phyloP scores from a whole-genome alignment of 2,888 invertebrate species.

The Drosophila tanythrix region DNA sequence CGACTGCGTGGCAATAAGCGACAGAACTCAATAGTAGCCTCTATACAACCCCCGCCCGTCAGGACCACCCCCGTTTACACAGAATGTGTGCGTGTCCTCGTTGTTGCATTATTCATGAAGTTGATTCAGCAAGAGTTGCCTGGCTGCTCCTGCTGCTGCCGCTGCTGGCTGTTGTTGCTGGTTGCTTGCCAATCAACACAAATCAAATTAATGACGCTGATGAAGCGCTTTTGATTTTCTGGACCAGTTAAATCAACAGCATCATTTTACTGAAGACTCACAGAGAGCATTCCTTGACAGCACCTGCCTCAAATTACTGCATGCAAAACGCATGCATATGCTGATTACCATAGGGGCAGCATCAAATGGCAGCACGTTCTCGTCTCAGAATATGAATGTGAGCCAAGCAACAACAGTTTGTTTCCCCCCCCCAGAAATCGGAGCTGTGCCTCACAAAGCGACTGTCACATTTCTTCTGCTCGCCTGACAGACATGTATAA shows the following conservation, averaged over 20 bases:
- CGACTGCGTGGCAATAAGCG: slow-evolving; percentile 39
- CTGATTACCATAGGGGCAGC: slow-evolving; percentile 35
- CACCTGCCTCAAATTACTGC: slow-evolving; percentile 51
- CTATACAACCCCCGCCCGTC: not conserved
- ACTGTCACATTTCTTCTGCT: not conserved
- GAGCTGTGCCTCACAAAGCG: not conserved
- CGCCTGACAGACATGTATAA: not conserved
- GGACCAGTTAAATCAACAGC: slow-evolving; percentile 45
- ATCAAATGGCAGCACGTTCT: slow-evolving; percentile 9
- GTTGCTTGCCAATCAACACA: slow-evolving; percentile 33
- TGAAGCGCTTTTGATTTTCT: slow-evolving; percentile 54
- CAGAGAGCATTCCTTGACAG: not conserved
- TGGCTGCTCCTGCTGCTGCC: slow-evolving; percentile 18
- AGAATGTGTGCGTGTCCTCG: slow-evolving; percentile 20
- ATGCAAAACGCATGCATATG: slow-evolving; percentile 28
- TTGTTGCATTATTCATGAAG: slow-evolving; percentile 61
- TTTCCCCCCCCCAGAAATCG: not conserved
- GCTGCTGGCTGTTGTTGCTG: not conserved
- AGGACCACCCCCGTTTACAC: not conserved
- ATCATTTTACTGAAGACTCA: slow-evolving; percentile 11
- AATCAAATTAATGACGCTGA: slow-evolving; percentile 66
- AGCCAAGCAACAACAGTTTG: slow-evolving; percentile 2
- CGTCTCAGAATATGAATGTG: slow-evolving; percentile 2
- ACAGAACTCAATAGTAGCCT: slow-evolving; percentile 50
- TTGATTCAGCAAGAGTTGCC: slow-evolving; percentile 47